phyloP scores from a whole-genome alignment of 2,113 vertebrate species.

The Marmota flaviventris region DNA sequence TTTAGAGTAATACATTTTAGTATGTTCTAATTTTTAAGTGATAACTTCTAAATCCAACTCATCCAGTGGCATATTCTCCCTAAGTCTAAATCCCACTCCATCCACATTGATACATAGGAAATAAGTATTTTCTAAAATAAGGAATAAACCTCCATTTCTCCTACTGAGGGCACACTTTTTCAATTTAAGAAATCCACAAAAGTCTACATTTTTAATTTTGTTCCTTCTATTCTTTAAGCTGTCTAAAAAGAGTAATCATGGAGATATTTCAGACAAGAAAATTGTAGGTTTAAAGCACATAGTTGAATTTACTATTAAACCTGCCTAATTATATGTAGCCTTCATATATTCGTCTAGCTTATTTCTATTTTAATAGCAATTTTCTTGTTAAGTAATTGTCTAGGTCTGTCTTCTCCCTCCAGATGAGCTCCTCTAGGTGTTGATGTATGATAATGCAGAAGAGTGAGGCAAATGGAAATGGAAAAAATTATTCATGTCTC shows the following conservation, averaged over 20 bases:
- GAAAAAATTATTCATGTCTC: not conserved
- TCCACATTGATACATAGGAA: not conserved
- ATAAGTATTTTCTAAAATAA: constrained; percentile 53
- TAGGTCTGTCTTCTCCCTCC: constrained; percentile 10
- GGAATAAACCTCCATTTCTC: not conserved
- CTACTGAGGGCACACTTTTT: not conserved
- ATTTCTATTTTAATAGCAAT: constrained; percentile 61
- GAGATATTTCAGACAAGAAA: constrained; percentile 68
- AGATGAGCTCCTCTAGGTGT: not conserved
- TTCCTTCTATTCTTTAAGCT: constrained; percentile 61
- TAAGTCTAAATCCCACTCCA: not conserved
- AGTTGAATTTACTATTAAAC: constrained; percentile 71
- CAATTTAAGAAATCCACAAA: constrained; percentile 22
- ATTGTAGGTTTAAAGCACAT: constrained; percentile 72
- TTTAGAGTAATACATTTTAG: not conserved
- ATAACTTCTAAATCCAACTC: not conserved
- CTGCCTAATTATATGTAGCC: constrained; percentile 60
- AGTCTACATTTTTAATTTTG: constrained; percentile 59
- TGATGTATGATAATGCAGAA: not conserved
- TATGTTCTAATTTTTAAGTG: not conserved
- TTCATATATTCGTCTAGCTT: constrained; percentile 2
- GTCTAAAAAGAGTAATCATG: constrained; percentile 56
- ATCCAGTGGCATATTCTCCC: not conserved
- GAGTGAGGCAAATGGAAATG: not conserved
- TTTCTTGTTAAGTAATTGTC: constrained; percentile 64